Evolutionary conservation across 1,140 invertebrate genomes (phyloP).

Genomic region (Mercenaria mercenaria): DNA sequence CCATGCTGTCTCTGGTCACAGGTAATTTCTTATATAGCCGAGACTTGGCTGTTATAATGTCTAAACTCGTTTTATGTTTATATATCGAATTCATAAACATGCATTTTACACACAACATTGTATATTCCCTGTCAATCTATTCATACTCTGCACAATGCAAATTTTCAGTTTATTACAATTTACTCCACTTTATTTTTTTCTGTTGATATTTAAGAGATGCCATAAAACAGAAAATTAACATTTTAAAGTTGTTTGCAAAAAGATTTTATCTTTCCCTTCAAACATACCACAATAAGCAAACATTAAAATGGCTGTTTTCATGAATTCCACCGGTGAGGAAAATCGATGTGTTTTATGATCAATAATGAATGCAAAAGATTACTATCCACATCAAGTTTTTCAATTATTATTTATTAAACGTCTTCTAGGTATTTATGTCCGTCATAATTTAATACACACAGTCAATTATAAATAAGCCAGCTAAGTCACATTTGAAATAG

Average conservation of each 20-base stretch:
- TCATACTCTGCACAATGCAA: not conserved
- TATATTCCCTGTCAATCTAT: too few species aligned
- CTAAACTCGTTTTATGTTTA: too few species aligned
- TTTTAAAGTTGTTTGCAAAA: conserved; percentile 17
- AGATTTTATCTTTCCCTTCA: conserved; percentile 10
- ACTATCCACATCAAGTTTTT: not conserved
- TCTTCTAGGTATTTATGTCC: not conserved
- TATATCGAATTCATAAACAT: too few species aligned
- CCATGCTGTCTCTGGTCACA: too few species aligned
- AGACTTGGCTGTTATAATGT: too few species aligned
- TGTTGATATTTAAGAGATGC: not conserved
- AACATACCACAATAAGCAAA: conserved; percentile 36
- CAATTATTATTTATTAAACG: not conserved
- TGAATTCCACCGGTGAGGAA: not conserved
- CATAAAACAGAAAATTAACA: conserved; percentile 3
- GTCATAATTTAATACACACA: not conserved
- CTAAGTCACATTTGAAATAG: too few species aligned
- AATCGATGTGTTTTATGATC: conserved; percentile 24
- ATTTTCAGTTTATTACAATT: not conserved
- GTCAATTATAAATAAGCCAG: not conserved
- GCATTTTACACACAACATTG: too few species aligned
- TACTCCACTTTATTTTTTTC: not conserved
- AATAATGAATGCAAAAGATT: conserved; percentile 22
- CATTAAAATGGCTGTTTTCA: conserved; percentile 2
- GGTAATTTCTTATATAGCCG: too few species aligned